These are phyloP conservation scores for Mayetiola destructor DNA, from an alignment of 2,888 invertebrate genomes.

Conservation along the genomic window DNA sequence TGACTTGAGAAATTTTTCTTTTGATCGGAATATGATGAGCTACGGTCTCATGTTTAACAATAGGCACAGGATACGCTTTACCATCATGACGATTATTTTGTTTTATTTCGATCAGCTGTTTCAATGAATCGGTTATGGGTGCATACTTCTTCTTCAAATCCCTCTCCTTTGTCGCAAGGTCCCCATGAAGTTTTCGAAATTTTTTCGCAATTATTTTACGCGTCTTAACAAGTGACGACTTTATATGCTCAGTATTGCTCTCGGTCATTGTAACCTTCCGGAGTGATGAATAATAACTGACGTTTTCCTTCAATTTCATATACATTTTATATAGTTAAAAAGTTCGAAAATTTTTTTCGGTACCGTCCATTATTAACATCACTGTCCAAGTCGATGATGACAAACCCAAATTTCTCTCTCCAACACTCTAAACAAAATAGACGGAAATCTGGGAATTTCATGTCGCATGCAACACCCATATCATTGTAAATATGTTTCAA, in stretches of 20 bases:
- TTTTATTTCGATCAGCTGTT: background rate
- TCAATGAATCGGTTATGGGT: background rate
- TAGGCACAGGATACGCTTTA: too few species aligned
- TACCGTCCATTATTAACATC: background rate
- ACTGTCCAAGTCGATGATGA: background rate
- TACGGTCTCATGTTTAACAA: too few species aligned
- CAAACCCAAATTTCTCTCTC: background rate
- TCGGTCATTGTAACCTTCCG: background rate
- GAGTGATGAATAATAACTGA: background rate
- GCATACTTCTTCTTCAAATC: background rate
- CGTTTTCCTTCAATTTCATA: background rate
- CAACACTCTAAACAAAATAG: background rate
- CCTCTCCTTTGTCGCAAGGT: background rate
- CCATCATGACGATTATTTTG: too few species aligned
- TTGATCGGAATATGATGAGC: too few species aligned
- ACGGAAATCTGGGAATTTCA: background rate
- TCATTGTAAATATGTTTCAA: background rate
- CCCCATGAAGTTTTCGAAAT: background rate
- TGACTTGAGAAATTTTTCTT: too few species aligned
- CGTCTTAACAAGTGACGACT: background rate
- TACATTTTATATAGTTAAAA: background rate
- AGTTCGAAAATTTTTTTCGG: slow-evolving; percentile 18
- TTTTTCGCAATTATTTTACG: background rate
- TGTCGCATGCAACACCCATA: background rate
- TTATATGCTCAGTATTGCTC: background rate